Base-by-base conservation (phyloP, 2,888 invertebrate species). In the Dorcus hopei region DNA sequence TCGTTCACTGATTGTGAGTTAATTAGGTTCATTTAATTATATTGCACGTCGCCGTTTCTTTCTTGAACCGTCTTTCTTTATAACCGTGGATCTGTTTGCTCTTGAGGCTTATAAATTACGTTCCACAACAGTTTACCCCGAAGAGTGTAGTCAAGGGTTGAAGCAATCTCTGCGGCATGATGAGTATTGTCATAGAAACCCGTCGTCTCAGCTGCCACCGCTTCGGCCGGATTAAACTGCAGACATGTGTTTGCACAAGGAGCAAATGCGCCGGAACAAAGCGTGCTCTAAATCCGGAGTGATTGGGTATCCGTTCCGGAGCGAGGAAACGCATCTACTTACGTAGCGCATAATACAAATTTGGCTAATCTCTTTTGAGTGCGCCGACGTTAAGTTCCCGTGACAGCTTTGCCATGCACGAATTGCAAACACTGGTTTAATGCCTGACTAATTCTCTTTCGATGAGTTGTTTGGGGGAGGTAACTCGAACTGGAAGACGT, bases 251-350 rank as follows among this genome's bases (percentile, higher is more conserved):
- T 64, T 65, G 63, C 64, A 64, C 55, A 63, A 65, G 55, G 42
- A 50, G 58, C 55, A 52, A 57, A 59, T 61, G 59, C 63, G 54
- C 54, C 49, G 51, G 61, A 61, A 63, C 63, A 63, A 63, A 61
- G 63, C 52, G 38, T 42, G 51, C 41, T 52, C 48, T 48, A 63
- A 66, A 65, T 67, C 65, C 67, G 54, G 59, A 62, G 59, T 65
- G 67, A 68, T 68, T 66, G 68, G 66, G 65, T 68, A 68, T 61
- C 63, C 65, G 65, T 64, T 67, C 62, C 59, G 43, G 47, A 61
- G 64, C 61, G 58, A 48, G 56, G 54, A 48, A 56, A 48, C 58
- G 64, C 62, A 61, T 61, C 64, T 61, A 61, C 62, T 62, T 64
- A 65, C 56, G 54, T 59, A 56, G 57, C 52, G 63, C 58, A 62